Evolutionary conservation across 2,113 vertebrate genomes (phyloP).

Genomic region (Nothoprocta perdicaria): DNA sequence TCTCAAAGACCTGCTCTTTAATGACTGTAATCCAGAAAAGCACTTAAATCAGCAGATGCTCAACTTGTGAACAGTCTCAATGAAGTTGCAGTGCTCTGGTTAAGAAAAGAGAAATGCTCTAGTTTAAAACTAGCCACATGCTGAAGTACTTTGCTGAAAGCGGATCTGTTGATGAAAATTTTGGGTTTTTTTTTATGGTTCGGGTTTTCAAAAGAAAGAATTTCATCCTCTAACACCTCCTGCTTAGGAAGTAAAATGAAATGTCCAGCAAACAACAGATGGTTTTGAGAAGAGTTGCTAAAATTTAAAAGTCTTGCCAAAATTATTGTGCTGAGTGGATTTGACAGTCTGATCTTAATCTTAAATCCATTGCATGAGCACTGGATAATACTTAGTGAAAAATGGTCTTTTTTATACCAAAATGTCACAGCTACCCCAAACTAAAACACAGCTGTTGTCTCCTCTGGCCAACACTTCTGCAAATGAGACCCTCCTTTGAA

Average conservation of each 20-base stretch:
- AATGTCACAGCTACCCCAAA: conserved; percentile 16
- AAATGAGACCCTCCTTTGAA: conserved; percentile 60
- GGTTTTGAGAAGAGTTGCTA: rapidly evolving
- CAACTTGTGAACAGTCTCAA: background rate
- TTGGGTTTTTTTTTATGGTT: background rate
- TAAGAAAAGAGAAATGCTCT: background rate
- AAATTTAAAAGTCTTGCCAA: background rate
- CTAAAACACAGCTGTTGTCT: conserved; percentile 43
- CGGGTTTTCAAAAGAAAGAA: background rate
- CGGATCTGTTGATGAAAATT: background rate
- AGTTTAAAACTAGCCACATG: background rate
- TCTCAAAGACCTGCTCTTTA: background rate
- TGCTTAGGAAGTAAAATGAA: background rate
- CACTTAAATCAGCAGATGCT: background rate
- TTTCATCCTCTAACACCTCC: background rate
- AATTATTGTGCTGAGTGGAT: background rate
- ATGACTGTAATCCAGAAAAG: background rate
- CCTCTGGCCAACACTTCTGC: conserved; percentile 55
- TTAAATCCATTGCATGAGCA: conserved; percentile 1
- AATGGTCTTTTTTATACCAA: conserved; percentile 47
- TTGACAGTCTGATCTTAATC: background rate
- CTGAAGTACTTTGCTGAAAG: background rate
- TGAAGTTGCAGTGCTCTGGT: background rate
- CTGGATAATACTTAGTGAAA: background rate
- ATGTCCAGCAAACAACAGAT: background rate